phyloP scores from a whole-genome alignment of 1,140 invertebrate genomes.

The Musca vetustissima region DNA sequence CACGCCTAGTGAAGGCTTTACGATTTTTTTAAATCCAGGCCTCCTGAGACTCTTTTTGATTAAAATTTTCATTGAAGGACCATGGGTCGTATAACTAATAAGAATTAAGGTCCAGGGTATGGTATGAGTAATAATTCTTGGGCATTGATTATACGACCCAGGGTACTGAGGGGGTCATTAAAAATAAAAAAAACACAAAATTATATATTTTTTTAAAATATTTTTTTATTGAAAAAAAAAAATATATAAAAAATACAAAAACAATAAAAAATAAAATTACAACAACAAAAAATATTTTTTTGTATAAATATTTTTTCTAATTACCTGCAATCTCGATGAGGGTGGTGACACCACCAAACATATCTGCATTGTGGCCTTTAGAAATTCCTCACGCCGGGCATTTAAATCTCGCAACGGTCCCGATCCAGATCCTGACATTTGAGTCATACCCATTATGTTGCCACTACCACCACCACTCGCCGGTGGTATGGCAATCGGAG shows the following conservation, averaged over 20 bases:
- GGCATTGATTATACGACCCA: no score
- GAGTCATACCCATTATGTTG: not conserved
- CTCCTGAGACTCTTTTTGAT: no score
- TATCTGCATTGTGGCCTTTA: conserved; percentile 55
- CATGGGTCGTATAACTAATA: not conserved
- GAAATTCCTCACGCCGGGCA: conserved; percentile 58
- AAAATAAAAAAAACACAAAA: no score
- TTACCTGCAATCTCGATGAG: conserved; percentile 54
- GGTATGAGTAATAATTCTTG: no score
- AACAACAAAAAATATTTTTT: not conserved
- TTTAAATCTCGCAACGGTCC: conserved; percentile 37
- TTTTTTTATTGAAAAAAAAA: no score
- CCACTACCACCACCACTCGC: not conserved
- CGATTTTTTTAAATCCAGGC: no score
- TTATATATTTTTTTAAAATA: no score
- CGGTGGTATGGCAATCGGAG: conserved; percentile 36
- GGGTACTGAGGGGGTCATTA: no score
- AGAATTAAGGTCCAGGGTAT: not conserved
- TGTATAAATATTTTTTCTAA: not conserved
- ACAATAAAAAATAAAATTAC: no score
- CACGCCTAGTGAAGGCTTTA: no score
- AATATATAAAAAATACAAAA: no score
- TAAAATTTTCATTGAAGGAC: not conserved
- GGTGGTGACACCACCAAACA: conserved; percentile 55
- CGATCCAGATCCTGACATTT: not conserved